Evolutionary conservation across 2,113 vertebrate genomes (phyloP).

Genomic region (Erpornis zantholeuca): DNA sequence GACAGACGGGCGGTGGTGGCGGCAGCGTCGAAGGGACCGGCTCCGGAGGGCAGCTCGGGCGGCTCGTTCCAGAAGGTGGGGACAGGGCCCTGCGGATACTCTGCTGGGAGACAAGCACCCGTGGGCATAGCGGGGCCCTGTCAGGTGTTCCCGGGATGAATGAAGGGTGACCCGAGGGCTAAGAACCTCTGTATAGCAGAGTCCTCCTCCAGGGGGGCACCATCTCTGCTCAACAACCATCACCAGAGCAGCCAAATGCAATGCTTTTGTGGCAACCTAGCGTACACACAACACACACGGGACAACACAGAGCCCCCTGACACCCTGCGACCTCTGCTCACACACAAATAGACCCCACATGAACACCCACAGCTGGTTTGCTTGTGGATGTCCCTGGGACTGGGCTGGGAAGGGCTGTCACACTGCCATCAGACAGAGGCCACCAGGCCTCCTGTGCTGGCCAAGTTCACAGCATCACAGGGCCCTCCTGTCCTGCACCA

Average conservation of each 20-base stretch:
- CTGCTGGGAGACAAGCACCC: constrained; percentile 56
- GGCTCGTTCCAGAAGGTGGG: constrained; percentile 84
- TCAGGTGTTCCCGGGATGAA: rapidly evolving
- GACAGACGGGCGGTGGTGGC: constrained; percentile 68
- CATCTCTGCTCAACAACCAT: neutral
- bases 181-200: neutral
- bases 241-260: neutral
- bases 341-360: rapidly evolving
- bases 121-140: rapidly evolving
- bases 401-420: neutral
- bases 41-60: constrained; percentile 85
- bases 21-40: constrained; percentile 74
- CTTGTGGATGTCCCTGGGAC: rapidly evolving
- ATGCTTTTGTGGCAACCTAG: neutral
- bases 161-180: neutral
- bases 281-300: rapidly evolving
- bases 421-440: neutral
- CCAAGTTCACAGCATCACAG: neutral
- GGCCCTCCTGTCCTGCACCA: neutral
- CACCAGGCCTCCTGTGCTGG: rapidly evolving
- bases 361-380: neutral
- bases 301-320: neutral
- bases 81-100: constrained; percentile 54
- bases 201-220: rapidly evolving
- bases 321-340: rapidly evolving